These are phyloP conservation scores for Lithophane ornitopus DNA, from an alignment of 2,888 invertebrate species.

Conservation along the genomic window DNA sequence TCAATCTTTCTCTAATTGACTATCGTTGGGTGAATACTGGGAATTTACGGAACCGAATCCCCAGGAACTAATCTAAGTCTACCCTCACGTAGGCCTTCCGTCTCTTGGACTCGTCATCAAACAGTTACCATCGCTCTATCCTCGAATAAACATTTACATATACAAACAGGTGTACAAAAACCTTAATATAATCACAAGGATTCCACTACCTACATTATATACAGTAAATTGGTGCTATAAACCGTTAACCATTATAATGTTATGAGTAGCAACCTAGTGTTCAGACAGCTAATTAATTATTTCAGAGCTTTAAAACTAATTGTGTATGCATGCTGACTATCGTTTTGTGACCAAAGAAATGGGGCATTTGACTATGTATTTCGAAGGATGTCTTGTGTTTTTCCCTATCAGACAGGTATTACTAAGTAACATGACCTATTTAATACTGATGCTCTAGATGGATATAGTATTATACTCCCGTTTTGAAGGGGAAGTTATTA, in stretches of 20 bases:
- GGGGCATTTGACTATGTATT: slow-evolving; percentile 19
- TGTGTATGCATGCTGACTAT: slow-evolving; percentile 47
- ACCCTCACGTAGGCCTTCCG: slow-evolving; percentile 82
- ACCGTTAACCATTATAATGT: slow-evolving; percentile 63
- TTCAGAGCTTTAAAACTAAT: slow-evolving; percentile 39
- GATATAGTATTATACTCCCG: neutral
- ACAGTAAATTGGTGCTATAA: slow-evolving; percentile 82
- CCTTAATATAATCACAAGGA: slow-evolving; percentile 83
- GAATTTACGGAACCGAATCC: slow-evolving; percentile 76
- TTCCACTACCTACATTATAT: slow-evolving; percentile 84
- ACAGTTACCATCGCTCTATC: slow-evolving; percentile 78
- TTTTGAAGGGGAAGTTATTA: neutral
- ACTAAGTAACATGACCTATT: slow-evolving; percentile 22
- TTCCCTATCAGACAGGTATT: slow-evolving; percentile 10
- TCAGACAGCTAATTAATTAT: slow-evolving; percentile 25
- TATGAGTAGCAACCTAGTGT: slow-evolving; percentile 58
- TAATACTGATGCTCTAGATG: slow-evolving; percentile 33
- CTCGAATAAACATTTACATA: slow-evolving; percentile 89
- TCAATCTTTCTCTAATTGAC: slow-evolving; percentile 89
- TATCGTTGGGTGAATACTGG: slow-evolving; percentile 90
- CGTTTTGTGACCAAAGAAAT: slow-evolving; percentile 54
- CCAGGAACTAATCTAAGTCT: slow-evolving; percentile 85
- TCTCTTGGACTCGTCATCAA: slow-evolving; percentile 75
- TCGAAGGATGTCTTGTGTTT: neutral
- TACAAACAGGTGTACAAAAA: slow-evolving; percentile 89